Evolutionary conservation across 2,797 vertebrate genomes (phyloP).

Genomic region (Amphiprion clarkii): DNA sequence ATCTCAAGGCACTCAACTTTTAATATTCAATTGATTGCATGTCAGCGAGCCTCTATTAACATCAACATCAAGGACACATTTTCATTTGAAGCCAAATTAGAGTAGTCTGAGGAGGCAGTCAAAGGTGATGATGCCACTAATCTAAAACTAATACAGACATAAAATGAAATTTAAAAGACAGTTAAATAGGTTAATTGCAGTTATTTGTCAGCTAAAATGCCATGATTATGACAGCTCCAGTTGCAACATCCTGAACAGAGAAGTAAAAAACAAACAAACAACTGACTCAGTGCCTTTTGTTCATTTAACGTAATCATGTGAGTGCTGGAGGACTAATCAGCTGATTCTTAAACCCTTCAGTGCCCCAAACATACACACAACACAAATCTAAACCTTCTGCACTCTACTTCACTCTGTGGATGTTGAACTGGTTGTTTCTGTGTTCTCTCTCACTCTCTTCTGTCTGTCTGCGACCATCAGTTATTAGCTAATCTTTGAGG

Average conservation of each 20-base stretch:
- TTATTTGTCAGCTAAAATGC: too few relatives aligned
- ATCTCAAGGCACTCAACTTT: too few relatives aligned
- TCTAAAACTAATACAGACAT: too few relatives aligned
- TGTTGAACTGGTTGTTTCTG: conserved; percentile 12
- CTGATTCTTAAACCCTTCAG: conserved; percentile 37
- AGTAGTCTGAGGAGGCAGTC: too few relatives aligned
- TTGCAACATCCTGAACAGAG: conserved; percentile 16
- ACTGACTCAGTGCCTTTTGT: conserved; percentile 9
- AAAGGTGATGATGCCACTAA: too few relatives aligned
- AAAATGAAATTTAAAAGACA: too few relatives aligned
- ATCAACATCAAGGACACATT: too few relatives aligned
- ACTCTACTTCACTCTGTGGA: conserved; percentile 22
- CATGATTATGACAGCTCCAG: neutral
- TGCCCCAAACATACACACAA: conserved; percentile 2
- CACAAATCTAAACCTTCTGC: conserved; percentile 19
- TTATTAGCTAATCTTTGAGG: conserved; percentile 11
- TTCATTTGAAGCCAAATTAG: too few relatives aligned
- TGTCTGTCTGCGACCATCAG: conserved; percentile 24
- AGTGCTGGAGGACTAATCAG: conserved; percentile 28
- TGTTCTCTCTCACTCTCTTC: neutral
- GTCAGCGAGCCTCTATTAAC: too few relatives aligned
- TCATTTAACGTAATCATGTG: conserved; percentile 1
- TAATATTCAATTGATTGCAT: too few relatives aligned
- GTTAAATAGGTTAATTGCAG: too few relatives aligned
- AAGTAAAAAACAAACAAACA: conserved; percentile 2